Conservation (phyloP, 2,113 vertebrate genomes). For the Macquaria australasica region DNA sequence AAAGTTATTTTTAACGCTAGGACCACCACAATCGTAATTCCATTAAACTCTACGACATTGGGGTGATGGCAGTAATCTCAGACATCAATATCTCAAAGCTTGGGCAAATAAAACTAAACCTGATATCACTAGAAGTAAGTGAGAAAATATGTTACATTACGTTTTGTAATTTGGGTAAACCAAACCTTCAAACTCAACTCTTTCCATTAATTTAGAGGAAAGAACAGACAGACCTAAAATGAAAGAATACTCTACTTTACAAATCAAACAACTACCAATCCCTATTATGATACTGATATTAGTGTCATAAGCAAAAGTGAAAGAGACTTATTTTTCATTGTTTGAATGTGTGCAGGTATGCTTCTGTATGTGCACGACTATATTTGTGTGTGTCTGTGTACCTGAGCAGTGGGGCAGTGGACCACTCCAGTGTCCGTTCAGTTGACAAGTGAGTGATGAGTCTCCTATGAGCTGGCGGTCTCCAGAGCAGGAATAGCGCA, state of each 20-base stretch:
- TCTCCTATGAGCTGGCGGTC: slow-evolving; percentile 90
- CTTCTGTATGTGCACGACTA: neutral
- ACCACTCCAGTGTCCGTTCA: slow-evolving; percentile 96
- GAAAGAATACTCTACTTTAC: neutral
- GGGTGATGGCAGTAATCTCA: slow-evolving; percentile 11
- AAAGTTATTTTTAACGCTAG: neutral
- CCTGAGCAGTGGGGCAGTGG: slow-evolving; percentile 98
- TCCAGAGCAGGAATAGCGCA: slow-evolving; percentile 92
- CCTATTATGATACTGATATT: neutral
- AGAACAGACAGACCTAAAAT: neutral
- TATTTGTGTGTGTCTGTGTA: slow-evolving; percentile 64
- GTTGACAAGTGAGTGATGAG: slow-evolving; percentile 91
- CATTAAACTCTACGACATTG: neutral
- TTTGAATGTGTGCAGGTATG: neutral
- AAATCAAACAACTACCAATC: neutral
- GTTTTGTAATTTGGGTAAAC: neutral
- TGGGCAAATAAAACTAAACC: slow-evolving; percentile 3
- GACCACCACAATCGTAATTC: neutral
- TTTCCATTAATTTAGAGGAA: neutral
- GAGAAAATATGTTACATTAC: neutral
- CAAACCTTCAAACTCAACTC: neutral
- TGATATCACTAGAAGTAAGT: neutral
- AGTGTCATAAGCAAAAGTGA: neutral
- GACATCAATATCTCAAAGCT: slow-evolving; percentile 5
- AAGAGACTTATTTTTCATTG: neutral